phyloP scores from a whole-genome alignment of 2,888 invertebrate genomes.

The Gymnoscelis rufifasciata region DNA sequence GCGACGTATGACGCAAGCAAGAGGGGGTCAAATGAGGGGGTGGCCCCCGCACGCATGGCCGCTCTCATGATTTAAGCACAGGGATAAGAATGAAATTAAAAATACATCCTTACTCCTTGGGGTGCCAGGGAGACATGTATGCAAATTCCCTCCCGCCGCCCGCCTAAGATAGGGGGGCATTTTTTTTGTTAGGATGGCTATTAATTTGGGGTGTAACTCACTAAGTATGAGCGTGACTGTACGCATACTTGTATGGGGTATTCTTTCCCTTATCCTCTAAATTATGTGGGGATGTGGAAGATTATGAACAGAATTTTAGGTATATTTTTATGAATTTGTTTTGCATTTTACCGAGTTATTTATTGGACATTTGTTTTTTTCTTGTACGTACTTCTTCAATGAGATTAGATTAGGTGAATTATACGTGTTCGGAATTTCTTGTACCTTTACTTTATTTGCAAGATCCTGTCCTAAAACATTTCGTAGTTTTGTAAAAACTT shows the following conservation, averaged over 20 bases:
- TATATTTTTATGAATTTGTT: conserved; percentile 41
- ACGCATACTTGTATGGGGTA: conserved; percentile 48
- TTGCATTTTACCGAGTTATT: conserved; percentile 21
- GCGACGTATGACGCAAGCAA: conserved; percentile 79
- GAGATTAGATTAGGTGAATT: too few relatives aligned
- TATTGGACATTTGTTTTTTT: conserved; percentile 5
- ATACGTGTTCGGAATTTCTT: background rate
- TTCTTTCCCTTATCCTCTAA: conserved; percentile 63
- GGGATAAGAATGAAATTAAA: conserved; percentile 80
- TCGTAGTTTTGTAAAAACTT: too few relatives aligned
- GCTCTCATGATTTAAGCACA: conserved; percentile 79
- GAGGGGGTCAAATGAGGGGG: conserved; percentile 37
- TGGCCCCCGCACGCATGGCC: conserved; percentile 74
- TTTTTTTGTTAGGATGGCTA: conserved; percentile 78
- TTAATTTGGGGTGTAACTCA: conserved; percentile 77
- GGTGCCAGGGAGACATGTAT: conserved; percentile 78
- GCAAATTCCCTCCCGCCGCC: conserved; percentile 66
- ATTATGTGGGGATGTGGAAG: conserved; percentile 64
- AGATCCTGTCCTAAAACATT: too few relatives aligned
- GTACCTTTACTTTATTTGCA: too few relatives aligned
- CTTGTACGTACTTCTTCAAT: background rate
- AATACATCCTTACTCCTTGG: conserved; percentile 78
- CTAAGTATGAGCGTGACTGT: conserved; percentile 57
- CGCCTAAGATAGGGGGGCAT: conserved; percentile 68
- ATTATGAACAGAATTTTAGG: conserved; percentile 65